Conservation (phyloP, 2,888 invertebrate genomes). For the Orchesellides sinensis region DNA sequence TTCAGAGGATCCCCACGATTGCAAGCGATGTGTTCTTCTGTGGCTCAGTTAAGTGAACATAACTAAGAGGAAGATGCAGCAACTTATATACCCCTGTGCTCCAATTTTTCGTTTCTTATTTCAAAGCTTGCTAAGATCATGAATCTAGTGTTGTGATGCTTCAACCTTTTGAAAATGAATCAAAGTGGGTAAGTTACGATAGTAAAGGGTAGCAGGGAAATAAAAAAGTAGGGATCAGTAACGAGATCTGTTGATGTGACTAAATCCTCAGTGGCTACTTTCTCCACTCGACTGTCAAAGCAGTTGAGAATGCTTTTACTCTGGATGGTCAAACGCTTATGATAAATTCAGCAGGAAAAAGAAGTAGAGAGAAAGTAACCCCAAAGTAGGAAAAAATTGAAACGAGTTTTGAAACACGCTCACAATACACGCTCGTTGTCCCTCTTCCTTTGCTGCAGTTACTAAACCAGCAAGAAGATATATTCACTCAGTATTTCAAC, state of each 20-base stretch:
- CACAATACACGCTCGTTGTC: slow-evolving; percentile 33
- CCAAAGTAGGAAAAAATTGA: slow-evolving; percentile 15
- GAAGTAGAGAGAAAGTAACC: neutral
- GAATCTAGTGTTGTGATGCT: neutral
- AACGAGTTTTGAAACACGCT: slow-evolving; percentile 22
- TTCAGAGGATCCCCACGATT: too few species aligned
- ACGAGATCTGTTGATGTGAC: slow-evolving; percentile 1
- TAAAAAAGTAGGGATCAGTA: neutral
- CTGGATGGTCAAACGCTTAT: slow-evolving; percentile 21
- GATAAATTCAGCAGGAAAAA: slow-evolving; percentile 19
- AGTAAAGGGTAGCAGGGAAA: neutral
- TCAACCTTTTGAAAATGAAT: neutral
- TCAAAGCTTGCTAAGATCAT: neutral
- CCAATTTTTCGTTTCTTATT: too few species aligned
- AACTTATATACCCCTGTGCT: too few species aligned
- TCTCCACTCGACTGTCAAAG: neutral
- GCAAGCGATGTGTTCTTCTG: neutral
- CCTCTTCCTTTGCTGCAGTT: slow-evolving; percentile 28
- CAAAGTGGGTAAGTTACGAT: neutral
- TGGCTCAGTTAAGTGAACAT: slow-evolving; percentile 25
- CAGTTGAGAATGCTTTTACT: neutral
- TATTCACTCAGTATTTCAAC: slow-evolving; percentile 46
- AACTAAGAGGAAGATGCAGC: slow-evolving; percentile 23
- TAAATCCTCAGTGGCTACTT: neutral
- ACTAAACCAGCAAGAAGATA: slow-evolving; percentile 16